A percentile compares a stretch with the other conserved stretches of the same genome.
These are phyloP conservation scores for Varanus salvator DNA, from an alignment of 2,113 vertebrate genomes.

Conservation along the genomic window DNA sequence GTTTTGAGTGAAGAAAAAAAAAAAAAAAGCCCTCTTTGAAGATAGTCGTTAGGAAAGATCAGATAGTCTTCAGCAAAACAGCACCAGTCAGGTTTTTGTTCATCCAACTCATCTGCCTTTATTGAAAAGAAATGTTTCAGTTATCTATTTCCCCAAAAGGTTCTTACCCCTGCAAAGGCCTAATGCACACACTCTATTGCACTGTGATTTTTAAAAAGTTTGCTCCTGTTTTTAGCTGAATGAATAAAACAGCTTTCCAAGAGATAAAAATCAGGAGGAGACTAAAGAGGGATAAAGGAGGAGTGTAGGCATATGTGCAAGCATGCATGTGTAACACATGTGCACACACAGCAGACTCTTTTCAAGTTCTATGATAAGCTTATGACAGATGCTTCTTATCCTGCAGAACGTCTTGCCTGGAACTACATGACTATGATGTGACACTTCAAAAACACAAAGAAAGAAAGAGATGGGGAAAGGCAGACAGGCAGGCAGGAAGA, in stretches of 20 bases:
- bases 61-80: neutral
- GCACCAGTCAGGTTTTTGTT: neutral
- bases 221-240: neutral
- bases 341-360: neutral
- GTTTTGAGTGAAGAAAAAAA: too few relatives aligned
- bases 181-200: neutral
- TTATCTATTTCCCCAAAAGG: slow-evolving; percentile 3
- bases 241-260: neutral
- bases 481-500: too few relatives aligned
- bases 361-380: neutral
- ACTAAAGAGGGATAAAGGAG: neutral
- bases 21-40: neutral
- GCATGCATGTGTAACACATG: neutral
- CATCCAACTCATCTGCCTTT: neutral
- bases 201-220: neutral
- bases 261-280: neutral
- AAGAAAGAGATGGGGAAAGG: neutral
- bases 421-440: neutral
- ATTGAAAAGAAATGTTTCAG: neutral
- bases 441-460: neutral
- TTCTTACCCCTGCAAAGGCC: neutral
- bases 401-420: neutral
- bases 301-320: neutral
- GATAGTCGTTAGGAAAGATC: neutral
- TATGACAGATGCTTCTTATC: neutral